Conservation (phyloP, 2,113 vertebrate genomes). For the Furnarius figulus region DNA sequence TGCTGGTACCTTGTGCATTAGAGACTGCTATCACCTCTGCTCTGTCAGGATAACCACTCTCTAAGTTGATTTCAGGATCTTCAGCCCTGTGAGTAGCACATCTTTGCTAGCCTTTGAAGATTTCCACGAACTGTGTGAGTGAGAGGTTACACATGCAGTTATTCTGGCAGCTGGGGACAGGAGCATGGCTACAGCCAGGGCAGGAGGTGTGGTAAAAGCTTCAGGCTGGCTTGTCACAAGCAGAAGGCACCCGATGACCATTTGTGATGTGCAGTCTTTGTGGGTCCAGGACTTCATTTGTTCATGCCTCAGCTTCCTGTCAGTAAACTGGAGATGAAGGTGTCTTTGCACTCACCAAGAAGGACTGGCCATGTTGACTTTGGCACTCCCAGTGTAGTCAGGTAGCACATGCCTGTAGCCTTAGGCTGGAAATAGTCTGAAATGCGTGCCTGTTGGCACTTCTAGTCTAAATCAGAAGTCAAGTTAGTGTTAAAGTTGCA, state of each 20-base stretch:
- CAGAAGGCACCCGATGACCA: not conserved
- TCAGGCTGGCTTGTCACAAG: not conserved
- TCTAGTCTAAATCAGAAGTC: not conserved
- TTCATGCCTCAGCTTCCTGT: not conserved
- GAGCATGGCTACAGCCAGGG: not conserved
- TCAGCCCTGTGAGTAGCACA: not conserved
- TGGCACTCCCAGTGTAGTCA: not conserved
- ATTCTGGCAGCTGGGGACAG: not conserved
- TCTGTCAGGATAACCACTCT: not conserved
- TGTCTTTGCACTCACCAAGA: not conserved
- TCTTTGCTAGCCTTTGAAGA: not conserved
- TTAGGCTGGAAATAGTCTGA: not conserved
- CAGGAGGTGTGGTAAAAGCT: not conserved
- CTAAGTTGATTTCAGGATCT: not conserved
- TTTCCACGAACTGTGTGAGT: not conserved
- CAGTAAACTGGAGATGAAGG: not conserved
- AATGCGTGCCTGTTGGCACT: not conserved
- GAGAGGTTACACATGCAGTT: not conserved
- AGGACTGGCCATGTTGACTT: not conserved
- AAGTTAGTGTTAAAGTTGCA: not conserved
- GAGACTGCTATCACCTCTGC: fast-evolving
- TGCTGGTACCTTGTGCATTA: not conserved
- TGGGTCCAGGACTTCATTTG: not conserved
- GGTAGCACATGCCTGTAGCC: not conserved
- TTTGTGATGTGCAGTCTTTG: not conserved